Evolutionary conservation across 2,888 invertebrate species (phyloP), one percentile per base, ranked within the genome.

Genomic region (Idaea dimidiata): DNA sequence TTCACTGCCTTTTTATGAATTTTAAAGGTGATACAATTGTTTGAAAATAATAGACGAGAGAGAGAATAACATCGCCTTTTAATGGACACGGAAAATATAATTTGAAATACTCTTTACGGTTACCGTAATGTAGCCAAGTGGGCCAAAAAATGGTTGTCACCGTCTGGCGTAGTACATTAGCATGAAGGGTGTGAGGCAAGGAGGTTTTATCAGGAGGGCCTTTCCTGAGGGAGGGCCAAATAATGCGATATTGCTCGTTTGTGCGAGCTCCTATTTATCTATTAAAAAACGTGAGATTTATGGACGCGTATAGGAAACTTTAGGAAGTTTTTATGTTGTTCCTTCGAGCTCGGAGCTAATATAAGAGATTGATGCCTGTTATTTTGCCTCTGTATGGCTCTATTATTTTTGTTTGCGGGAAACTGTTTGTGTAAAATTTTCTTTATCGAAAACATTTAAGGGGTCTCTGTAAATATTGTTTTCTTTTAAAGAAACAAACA

Each of bases 171-270:
- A 88, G 85, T 91, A 89, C 90, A 91, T 91, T 92, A 91, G 89
- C 89, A 91, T 91, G 89, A 86, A 87, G 89, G 88, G 91, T 90
- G 90, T 89, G 90, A 88, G 92, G 89, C 78, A 81, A 86, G 90
- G 89, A 86, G 91, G 88, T 81, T 89, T 91, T 91, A 91, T 91
- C 92, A 90, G 86, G 83, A 90, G 90, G 89, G 89, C 91, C 91
- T 89, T 92, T 91, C 91, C 91, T 89, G 88, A 88, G 91, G 90
- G 92, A 88, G 91, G 87, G 81, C 89, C 91, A 89, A 91, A 92
- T 91, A 91, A 92, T 91, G 91, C 83, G 90, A 92, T 92, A 92
- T 91, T 91, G 91, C 92, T 91, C 91, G 92, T 92, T 92, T 91
- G 89, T 87, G 91, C 88, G 87, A 88, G 88, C 88, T 84, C 89